Evolutionary conservation across 2,797 vertebrate species (phyloP).

Genomic region (Catamblyrhynchus diadema): DNA sequence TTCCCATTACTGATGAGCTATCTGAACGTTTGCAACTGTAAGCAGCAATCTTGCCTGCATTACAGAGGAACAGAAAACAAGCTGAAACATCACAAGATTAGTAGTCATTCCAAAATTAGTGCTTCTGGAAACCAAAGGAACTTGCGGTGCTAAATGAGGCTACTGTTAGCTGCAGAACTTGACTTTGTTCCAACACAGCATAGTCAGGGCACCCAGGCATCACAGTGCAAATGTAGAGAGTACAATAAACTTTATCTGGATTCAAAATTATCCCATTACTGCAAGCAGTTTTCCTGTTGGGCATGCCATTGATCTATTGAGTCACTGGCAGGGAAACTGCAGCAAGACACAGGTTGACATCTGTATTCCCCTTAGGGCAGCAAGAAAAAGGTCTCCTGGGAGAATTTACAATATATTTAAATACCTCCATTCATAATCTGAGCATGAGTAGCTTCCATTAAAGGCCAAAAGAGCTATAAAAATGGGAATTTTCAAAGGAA

Average conservation of each 20-base stretch:
- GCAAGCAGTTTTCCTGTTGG: neutral
- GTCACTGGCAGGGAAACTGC: neutral
- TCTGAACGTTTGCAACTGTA: neutral
- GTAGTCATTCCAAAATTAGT: neutral
- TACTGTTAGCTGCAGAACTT: neutral
- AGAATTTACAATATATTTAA: neutral
- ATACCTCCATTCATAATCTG: neutral
- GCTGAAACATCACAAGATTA: neutral
- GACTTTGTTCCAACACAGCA: neutral
- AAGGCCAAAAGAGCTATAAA: neutral
- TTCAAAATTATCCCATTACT: neutral
- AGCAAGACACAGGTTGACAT: neutral
- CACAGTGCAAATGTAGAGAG: accelerated
- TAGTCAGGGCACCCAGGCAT: neutral
- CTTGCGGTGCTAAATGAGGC: accelerated
- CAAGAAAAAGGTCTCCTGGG: neutral
- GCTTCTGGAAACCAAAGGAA: neutral
- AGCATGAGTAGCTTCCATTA: neutral
- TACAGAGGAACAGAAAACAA: neutral
- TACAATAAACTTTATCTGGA: neutral
- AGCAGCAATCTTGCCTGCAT: neutral
- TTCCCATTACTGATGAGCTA: neutral
- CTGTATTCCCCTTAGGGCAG: neutral
- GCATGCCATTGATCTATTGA: neutral
- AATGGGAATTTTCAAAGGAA: neutral